Base-by-base conservation (phyloP, 92 coral and sea anemone genomes). In the Epizoanthus scotinus region DNA sequence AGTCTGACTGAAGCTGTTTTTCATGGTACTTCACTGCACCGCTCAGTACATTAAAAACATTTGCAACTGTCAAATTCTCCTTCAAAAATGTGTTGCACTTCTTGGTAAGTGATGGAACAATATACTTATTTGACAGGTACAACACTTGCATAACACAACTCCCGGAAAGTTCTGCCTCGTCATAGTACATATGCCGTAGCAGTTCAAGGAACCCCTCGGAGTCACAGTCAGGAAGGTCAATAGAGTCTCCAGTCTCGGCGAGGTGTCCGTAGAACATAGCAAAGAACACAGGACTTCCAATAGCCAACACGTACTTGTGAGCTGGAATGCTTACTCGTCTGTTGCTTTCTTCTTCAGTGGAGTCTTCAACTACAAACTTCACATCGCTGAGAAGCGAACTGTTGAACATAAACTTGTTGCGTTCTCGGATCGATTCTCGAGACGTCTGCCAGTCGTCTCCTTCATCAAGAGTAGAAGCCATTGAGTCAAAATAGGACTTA, bases 51-150 rank as follows among this genome's bases (percentile, higher is more conserved):
- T 84, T 52, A 69, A 88, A 88, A 8, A 85, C 91, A 63, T 87
- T 87, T 26, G 82, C 5, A 0, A 82, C 82, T 19, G 78, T 72
- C 49, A 87, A 21, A 44, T 70, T 79, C 9, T 79, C 68, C 50
- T 78, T 58, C 6, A 88, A 70, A 47, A 70, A 84, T 40, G 49
- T 42, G 2, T 78, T 18, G 56, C 91, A 88, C n/a, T 70, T 40
- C 18, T 63, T 73, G 9, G 71, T 83, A 17, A 88, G 88, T 18
- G 62, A 62, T 36, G 91, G 88, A 67, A 88, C 71, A n/a, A 88
- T 84, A 54, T 88, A 88, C 72, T 88, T 88, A 26, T 88, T 79
- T 15, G 91, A 88, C 66, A 88, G 79, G 74, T 88, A 88, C 60
- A 79, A 17, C 24, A 88, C 86, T 54, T 71, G 85, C 56, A 84